Evolutionary conservation across 30 jellyfish, hydroid and myxozoan species (phyloP), one percentile per base, ranked within the genome.

Genomic region (Aurelia coerulea): DNA sequence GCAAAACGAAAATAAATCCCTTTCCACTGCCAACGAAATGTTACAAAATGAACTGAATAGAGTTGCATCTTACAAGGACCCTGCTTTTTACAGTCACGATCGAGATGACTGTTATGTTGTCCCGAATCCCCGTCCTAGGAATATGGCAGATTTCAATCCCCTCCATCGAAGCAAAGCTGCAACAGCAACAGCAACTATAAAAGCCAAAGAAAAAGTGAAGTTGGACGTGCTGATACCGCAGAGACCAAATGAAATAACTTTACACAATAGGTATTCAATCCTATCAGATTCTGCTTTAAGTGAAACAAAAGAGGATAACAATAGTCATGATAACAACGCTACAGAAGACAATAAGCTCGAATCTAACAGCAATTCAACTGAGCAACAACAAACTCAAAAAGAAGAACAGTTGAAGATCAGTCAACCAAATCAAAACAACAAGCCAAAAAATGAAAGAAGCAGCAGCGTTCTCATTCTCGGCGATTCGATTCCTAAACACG

Each of bases 401-500:
- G 68, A 73, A 73, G 63, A 73, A 53, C 49, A 73, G 84, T 2
- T 73, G 37, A 17, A 73, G 84, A 73, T 73, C 84, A 73, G 58
- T 12, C 51, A 73, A 50, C 37, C 49, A 35, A 3, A 41, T 50
- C 69, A 73, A 73, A 73, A 9, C 70, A 73, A 5, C 42, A 73
- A 42, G 37, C 41, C 5, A 73, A 73, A 73, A 51, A 73, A 49
- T 9, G 42, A 42, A 73, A 58, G 42, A 42, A 73, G 79, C 1
- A 18, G 79, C 62, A 51, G 62, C 71, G 60, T 76, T 53, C 62
- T 58, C 19, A 76, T 54, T 4, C 74, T 76, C 14, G 86, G 74
- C 17, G 86, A 76, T 54, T 76, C 75, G 60, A 76, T 76, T 59
- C 86, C 86, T 4, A 77, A 75, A 60, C 88, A 60, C 66, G 66